A percentile compares a stretch with the other conserved stretches of the same genome.
Evolutionary conservation across 2,888 invertebrate species (phyloP).

Genomic region (Cerastis leucographa): DNA sequence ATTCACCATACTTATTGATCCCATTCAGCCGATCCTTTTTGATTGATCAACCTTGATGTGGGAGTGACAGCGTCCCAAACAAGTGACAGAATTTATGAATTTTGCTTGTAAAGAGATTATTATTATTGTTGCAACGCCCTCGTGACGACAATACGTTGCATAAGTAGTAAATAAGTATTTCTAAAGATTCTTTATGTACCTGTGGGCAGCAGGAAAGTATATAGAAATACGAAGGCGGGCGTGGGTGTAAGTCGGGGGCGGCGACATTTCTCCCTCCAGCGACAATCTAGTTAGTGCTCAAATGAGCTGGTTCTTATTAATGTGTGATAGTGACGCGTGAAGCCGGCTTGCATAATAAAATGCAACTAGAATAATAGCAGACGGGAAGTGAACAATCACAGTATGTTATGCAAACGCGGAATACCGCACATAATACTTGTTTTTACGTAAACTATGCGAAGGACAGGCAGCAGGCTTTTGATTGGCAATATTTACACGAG

Average conservation of each 20-base stretch:
- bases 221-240: conserved; percentile 70
- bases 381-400: conserved; percentile 68
- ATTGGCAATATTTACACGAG: conserved; percentile 32
- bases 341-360: conserved; percentile 64
- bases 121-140: conserved; percentile 67
- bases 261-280: conserved; percentile 67
- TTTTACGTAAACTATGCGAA: conserved; percentile 57
- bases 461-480: conserved; percentile 17
- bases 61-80: conserved; percentile 81
- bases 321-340: conserved; percentile 50
- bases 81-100: conserved; percentile 66
- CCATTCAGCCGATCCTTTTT: conserved; percentile 88
- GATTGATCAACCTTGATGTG: conserved; percentile 85
- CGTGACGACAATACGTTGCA: conserved; percentile 58
- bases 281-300: conserved; percentile 61
- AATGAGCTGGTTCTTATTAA: conserved; percentile 59
- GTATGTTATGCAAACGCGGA: conserved; percentile 67
- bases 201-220: conserved; percentile 75
- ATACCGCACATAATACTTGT: conserved; percentile 58
- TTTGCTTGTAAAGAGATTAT: conserved; percentile 65
- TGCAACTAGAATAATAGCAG: conserved; percentile 61
- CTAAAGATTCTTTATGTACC: conserved; percentile 66
- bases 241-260: conserved; percentile 75
- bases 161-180: conserved; percentile 59
- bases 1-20: conserved; percentile 86